These are phyloP conservation scores for Cephus cinctus DNA, from an alignment of 1,140 invertebrate genomes.

Conservation along the genomic window DNA sequence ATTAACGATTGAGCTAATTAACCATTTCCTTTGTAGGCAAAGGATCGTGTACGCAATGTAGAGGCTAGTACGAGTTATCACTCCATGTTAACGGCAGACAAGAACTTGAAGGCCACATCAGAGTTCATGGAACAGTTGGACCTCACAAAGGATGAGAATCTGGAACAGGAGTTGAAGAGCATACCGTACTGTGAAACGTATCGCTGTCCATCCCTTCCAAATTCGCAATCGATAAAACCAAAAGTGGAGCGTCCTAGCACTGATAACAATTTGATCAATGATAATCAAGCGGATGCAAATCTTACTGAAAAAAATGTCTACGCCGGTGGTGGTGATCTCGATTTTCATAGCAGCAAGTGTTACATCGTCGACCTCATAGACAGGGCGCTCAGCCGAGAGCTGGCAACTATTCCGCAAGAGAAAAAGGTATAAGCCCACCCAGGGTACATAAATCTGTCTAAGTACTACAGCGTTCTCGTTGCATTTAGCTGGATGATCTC, in stretches of 20 bases:
- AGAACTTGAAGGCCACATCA: not conserved
- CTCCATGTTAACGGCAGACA: constrained; percentile 2
- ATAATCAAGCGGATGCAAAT: not conserved
- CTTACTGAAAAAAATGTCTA: not conserved
- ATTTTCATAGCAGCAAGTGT: constrained; percentile 49
- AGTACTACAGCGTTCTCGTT: not conserved
- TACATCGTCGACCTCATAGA: constrained; percentile 52
- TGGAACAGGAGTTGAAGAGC: not conserved
- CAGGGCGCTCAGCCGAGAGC: constrained; percentile 40
- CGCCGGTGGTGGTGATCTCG: constrained; percentile 24
- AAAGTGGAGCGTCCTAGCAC: not conserved
- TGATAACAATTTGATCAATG: constrained; percentile 8
- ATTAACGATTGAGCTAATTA: not conserved
- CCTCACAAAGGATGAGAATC: not conserved
- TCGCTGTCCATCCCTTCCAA: not conserved
- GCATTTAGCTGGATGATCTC: constrained; percentile 12
- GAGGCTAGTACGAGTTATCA: constrained; percentile 13
- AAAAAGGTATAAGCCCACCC: constrained; percentile 10
- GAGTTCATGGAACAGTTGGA: not conserved
- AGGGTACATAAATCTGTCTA: not conserved
- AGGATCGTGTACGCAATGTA: constrained; percentile 2
- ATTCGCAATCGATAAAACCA: constrained; percentile 10
- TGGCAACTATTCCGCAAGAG: constrained; percentile 31
- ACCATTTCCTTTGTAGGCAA: not conserved
- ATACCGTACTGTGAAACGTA: not conserved